phyloP scores from a whole-genome alignment of 2,888 invertebrate genomes.

The Kryphioiulus occultus region DNA sequence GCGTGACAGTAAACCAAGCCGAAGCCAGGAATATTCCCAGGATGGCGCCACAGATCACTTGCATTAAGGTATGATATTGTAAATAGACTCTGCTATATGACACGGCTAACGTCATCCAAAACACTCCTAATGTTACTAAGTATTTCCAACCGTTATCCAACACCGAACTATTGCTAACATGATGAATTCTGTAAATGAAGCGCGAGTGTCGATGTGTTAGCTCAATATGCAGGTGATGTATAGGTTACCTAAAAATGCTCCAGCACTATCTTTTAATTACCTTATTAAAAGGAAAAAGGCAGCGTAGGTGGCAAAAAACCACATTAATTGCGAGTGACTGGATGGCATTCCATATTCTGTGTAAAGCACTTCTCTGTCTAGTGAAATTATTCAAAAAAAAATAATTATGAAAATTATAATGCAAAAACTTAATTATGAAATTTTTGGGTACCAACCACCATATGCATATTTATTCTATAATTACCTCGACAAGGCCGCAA shows the following conservation, averaged over 20 bases:
- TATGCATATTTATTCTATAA: background rate
- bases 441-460: background rate
- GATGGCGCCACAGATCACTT: slow-evolving; percentile 80
- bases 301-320: slow-evolving; percentile 87
- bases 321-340: slow-evolving; percentile 88
- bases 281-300: slow-evolving; percentile 85
- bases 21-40: slow-evolving; percentile 78
- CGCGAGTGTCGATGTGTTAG: slow-evolving; percentile 43
- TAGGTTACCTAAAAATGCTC: no score
- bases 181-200: slow-evolving; percentile 73
- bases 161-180: slow-evolving; percentile 79
- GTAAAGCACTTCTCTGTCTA: slow-evolving; percentile 65
- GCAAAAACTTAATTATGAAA: background rate
- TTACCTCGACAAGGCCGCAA: slow-evolving; percentile 71
- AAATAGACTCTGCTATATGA: slow-evolving; percentile 73
- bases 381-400: slow-evolving; percentile 46
- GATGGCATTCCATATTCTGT: slow-evolving; percentile 78
- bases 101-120: slow-evolving; percentile 58
- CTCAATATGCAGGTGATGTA: background rate
- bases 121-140: slow-evolving; percentile 57
- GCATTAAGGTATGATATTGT: slow-evolving; percentile 82
- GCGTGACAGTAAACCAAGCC: slow-evolving; percentile 82
- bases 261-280: no score
- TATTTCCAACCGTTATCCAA: slow-evolving; percentile 75
- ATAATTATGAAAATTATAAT: background rate